Evolutionary conservation across 1,140 invertebrate genomes (phyloP), one percentile per base, ranked within the genome.

Genomic region (Pteromalus puparum): DNA sequence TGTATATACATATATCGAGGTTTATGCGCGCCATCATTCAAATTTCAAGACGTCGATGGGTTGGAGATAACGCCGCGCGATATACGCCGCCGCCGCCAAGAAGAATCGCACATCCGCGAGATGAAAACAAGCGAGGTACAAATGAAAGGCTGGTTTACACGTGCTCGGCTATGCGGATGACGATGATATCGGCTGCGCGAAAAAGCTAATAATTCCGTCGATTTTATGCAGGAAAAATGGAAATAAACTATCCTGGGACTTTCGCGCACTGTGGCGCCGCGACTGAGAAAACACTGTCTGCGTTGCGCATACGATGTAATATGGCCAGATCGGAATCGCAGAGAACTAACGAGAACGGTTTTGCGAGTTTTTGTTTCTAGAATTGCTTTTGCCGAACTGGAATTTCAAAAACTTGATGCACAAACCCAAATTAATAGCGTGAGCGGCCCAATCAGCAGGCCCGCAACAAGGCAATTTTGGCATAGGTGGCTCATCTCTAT

Each of bases 101-200:
- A 15, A 72, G 15, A 30, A 30, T 24, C 65, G 67, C n/a, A n/a
- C n/a, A n/a, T n/a, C n/a, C 15, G 67, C 30, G 26, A 9, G 13
- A n/a, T 46, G 65, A 42, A 53, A 72, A 73, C 38, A 21, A 30
- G 68, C 42, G 70, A 28, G 30, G 53, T 76, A 82, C 81, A 82
- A 82, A 82, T 82, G 72, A 76, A 82, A 82, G 72, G n/a, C 53
- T 67, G 81, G 61, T 82, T 76, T 75, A 76, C 81, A 82, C 72
- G 46, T 21, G 10, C 3, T 4, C 53, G 4, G 28, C 15, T 2
- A 75, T 68, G 3, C 1, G 26, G 46, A 12, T 30, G 26, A 76
- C 67, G 81, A 82, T 82, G 53, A 82, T 82, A 82, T 82, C 81
- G 38, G 73, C 48, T 34, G 30, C n/a, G 38, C 26, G 81, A 76